Evolutionary conservation across 2,113 vertebrate species (phyloP).

Genomic region (Ceyx melanurus): DNA sequence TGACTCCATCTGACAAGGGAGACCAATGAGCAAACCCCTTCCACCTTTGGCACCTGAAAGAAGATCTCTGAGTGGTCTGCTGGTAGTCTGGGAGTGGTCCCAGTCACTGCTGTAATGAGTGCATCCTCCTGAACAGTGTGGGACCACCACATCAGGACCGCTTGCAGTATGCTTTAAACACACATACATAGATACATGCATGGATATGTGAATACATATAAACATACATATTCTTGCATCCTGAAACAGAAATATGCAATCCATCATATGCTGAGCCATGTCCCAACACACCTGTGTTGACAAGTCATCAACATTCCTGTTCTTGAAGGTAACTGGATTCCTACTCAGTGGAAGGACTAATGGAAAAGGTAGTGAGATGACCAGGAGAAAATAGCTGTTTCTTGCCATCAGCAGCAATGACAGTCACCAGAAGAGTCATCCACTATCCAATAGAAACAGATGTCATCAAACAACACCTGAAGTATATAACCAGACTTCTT

Average conservation of each 20-base stretch:
- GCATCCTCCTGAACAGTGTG: neutral
- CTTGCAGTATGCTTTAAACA: neutral
- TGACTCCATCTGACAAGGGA: neutral
- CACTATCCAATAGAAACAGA: slow-evolving; percentile 6
- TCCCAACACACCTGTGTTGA: neutral
- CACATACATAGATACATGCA: too few relatives aligned
- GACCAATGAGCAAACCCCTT: neutral
- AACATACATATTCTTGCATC: neutral
- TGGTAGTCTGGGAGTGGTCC: neutral
- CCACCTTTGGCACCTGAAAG: neutral
- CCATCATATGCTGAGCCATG: neutral
- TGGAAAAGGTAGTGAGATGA: neutral
- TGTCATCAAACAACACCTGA: neutral
- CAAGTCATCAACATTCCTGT: neutral
- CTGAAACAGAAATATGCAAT: neutral
- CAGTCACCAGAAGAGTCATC: neutral
- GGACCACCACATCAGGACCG: neutral
- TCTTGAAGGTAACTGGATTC: slow-evolving; percentile 15
- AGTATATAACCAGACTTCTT: neutral
- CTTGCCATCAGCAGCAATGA: neutral
- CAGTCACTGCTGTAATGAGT: neutral
- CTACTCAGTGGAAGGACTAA: neutral
- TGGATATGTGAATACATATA: accelerated
- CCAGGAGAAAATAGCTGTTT: neutral
- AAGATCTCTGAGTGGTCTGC: neutral